These are phyloP conservation scores for Tapera naevia DNA, from an alignment of 2,797 vertebrate genomes.

Conservation along the genomic window DNA sequence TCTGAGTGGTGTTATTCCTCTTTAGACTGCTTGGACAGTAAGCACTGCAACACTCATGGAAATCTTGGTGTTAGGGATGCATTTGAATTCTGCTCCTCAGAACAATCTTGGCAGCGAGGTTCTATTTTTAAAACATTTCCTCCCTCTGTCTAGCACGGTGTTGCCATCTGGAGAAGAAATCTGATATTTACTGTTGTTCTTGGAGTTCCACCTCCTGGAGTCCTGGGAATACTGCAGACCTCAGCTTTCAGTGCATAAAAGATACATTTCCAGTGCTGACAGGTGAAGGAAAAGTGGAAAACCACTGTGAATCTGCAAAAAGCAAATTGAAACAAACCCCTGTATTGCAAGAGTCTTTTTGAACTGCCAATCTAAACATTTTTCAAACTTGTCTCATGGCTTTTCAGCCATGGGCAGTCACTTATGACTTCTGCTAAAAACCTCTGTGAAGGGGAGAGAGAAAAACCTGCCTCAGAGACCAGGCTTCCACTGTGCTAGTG, in stretches of 20 bases:
- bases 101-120: background rate
- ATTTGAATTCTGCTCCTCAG: background rate
- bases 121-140: background rate
- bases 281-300: constrained; percentile 19
- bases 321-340: constrained; percentile 19
- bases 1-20: background rate
- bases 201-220: constrained; percentile 58
- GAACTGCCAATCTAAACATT: background rate
- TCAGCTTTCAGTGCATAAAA: background rate
- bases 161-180: constrained; percentile 53
- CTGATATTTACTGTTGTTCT: constrained; percentile 33
- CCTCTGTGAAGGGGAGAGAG: background rate
- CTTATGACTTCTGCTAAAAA: background rate
- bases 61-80: background rate
- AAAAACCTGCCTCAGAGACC: background rate
- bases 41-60: background rate
- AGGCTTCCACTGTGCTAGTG: background rate
- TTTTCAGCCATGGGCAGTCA: background rate
- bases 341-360: background rate
- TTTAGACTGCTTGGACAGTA: background rate
- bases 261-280: background rate
- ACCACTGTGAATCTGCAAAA: constrained; percentile 4
- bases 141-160: background rate
- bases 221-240: constrained; percentile 55
- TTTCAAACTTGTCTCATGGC: background rate